A percentile compares a stretch with the other conserved stretches of the same genome.
These are phyloP conservation scores for Pecten maximus DNA, from an alignment of 2,888 invertebrate genomes.

Conservation along the genomic window DNA sequence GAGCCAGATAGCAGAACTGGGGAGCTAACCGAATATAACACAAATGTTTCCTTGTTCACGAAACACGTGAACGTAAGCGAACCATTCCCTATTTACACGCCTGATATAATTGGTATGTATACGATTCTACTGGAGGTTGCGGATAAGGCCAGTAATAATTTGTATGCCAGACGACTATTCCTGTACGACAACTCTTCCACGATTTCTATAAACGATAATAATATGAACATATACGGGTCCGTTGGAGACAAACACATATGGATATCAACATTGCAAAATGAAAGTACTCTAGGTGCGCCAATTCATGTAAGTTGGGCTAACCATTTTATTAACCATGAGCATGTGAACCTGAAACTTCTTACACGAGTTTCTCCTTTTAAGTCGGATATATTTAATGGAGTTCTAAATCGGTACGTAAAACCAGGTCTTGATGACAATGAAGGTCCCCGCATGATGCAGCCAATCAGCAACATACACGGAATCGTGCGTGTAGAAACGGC, in stretches of 20 bases:
- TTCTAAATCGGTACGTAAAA: conserved; percentile 46
- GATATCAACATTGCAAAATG: conserved; percentile 57
- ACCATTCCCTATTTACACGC: conserved; percentile 47
- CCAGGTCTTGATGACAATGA: conserved; percentile 57
- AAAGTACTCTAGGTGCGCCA: not conserved
- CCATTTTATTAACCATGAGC: conserved; percentile 63
- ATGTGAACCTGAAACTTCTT: conserved; percentile 56
- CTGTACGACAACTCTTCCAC: conserved; percentile 62
- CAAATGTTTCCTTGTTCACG: not conserved
- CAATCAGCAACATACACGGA: conserved; percentile 60
- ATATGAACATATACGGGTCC: conserved; percentile 56
- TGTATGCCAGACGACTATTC: conserved; percentile 60
- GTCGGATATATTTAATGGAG: conserved; percentile 52
- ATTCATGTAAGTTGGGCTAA: conserved; percentile 58
- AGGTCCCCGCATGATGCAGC: conserved; percentile 56
- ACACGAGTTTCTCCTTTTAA: conserved; percentile 58
- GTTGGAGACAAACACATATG: conserved; percentile 55
- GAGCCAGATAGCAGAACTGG: conserved; percentile 26
- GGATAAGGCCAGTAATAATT: conserved; percentile 68
- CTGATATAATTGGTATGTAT: conserved; percentile 60
- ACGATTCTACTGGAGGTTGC: conserved; percentile 63
- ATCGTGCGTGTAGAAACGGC: conserved; percentile 59
- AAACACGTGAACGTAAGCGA: not conserved
- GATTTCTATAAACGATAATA: conserved; percentile 52
- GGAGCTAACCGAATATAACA: conserved; percentile 39